phyloP scores from a whole-genome alignment of 2,888 invertebrate genomes.

The Thecophora atra region DNA sequence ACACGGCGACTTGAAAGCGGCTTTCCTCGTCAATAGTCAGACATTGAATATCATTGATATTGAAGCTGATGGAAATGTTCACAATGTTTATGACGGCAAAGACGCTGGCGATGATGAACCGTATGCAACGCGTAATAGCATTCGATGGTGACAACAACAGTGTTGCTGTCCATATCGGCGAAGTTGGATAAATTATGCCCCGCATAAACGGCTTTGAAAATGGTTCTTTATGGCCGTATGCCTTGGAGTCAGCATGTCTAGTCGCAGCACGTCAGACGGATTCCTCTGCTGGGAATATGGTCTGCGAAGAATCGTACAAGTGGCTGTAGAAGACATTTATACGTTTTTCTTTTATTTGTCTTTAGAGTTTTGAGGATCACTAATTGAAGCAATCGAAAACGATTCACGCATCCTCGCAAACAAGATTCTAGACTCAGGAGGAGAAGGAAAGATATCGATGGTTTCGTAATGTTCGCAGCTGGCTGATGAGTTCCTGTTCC shows the following conservation, averaged over 20 bases:
- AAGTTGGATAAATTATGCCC: constrained; percentile 12
- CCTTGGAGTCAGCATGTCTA: not conserved
- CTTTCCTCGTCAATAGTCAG: not conserved
- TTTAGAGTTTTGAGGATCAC: not conserved
- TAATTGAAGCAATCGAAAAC: not conserved
- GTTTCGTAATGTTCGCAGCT: not conserved
- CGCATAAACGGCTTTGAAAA: not conserved
- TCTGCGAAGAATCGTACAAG: not conserved
- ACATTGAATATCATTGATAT: not conserved
- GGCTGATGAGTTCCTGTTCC: constrained; percentile 3
- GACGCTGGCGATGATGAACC: constrained; percentile 15
- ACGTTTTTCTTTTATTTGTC: not conserved
- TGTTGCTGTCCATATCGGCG: constrained; percentile 23
- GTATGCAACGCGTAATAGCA: constrained; percentile 20
- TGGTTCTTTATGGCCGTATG: not conserved
- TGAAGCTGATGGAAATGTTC: not conserved
- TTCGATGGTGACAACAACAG: constrained; percentile 32
- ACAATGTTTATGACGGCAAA: not conserved
- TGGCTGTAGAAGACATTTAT: too few species aligned
- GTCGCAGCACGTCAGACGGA: not conserved
- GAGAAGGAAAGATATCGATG: not conserved
- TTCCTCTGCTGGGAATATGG: not conserved
- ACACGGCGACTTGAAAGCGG: not conserved
- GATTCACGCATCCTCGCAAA: not conserved
- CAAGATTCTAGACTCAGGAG: not conserved